Evolutionary conservation across 2,888 invertebrate species (phyloP).

Genomic region (Agonopterix subpropinquella): DNA sequence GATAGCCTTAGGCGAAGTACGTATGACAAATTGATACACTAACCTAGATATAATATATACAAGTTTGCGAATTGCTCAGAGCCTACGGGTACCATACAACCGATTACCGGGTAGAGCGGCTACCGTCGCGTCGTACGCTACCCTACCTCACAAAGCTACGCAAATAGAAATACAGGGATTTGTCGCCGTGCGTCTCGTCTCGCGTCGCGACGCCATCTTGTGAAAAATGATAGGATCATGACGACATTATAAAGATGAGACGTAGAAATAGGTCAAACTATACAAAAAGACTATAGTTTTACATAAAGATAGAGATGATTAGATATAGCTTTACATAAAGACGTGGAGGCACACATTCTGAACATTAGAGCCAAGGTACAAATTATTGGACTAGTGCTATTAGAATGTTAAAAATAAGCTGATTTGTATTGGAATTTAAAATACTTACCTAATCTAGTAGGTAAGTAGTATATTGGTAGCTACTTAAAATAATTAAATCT

Average conservation of each 20-base stretch:
- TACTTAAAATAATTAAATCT: too few relatives aligned
- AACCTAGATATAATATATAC: slow-evolving; percentile 34
- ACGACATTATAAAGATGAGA: slow-evolving; percentile 63
- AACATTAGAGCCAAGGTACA: too few relatives aligned
- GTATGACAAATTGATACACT: slow-evolving; percentile 55
- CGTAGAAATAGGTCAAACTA: slow-evolving; percentile 45
- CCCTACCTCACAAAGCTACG: slow-evolving; percentile 57
- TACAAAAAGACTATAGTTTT: too few relatives aligned
- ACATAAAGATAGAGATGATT: too few relatives aligned
- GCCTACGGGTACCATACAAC: slow-evolving; percentile 8
- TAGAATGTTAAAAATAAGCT: too few relatives aligned
- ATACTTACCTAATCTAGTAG: too few relatives aligned
- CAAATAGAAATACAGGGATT: slow-evolving; percentile 75
- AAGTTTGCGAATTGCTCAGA: slow-evolving; percentile 19
- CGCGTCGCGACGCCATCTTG: slow-evolving; percentile 76
- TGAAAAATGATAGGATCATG: slow-evolving; percentile 74
- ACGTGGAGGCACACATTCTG: too few relatives aligned
- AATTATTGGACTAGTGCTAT: too few relatives aligned
- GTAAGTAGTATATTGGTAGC: too few relatives aligned
- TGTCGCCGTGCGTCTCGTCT: slow-evolving; percentile 70
- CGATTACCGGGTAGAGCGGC: slow-evolving; percentile 11
- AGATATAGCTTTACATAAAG: slow-evolving; percentile 3
- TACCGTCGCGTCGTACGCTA: slow-evolving; percentile 29
- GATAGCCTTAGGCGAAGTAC: slow-evolving; percentile 63
- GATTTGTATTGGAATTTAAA: too few relatives aligned